Evolutionary conservation across 2,888 invertebrate genomes (phyloP), one percentile per base, ranked within the genome.

Genomic region (Drosophila subquinaria): DNA sequence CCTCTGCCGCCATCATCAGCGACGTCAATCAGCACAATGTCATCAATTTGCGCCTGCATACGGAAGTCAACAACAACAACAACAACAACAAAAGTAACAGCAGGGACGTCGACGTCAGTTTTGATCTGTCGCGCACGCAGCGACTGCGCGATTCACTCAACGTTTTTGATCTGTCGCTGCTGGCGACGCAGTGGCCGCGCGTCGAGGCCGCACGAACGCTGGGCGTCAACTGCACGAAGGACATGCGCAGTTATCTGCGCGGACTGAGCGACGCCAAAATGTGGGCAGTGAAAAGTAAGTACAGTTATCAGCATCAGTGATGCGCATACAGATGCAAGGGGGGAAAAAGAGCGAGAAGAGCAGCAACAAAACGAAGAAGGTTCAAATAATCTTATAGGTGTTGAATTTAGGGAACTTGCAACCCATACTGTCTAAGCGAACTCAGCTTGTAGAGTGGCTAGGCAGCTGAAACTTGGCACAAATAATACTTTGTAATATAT

Each of bases 251-350:
- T 68, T 93, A 92, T 80, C 76, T 93, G 27, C 82, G 81, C 35
- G 93, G 92, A 59, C 84, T 93, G 51, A 84, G 73, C 51, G 72
- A 79, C 11, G 78, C 90, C 42, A 84, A 88, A 55, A 89, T 92
- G 79, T 93, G 93, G 93, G 93, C 93, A 0, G 82, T 92, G 1
- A 93, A 93, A 82, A 93, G 93, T 93, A 79, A 92, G 93, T 92
- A 53, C 38, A 64, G 61, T 62, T 27, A 8, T 9, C 33, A 15
- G 3, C 6, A 23, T 23, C 23, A 23, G 23, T 4, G 5, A 23
- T 23, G 23, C 15, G 15, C 36, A 9, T 20, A n/a, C 13, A 9
- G 27, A 8, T 30, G 30, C 13, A 27, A n/a, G 1, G 15, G 23
- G 10, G 13, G 23, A 9, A 13, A 11, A 43, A 43, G 5, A 11